Evolutionary conservation across 2,888 invertebrate genomes (phyloP).

Genomic region (Eurytoma californica): DNA sequence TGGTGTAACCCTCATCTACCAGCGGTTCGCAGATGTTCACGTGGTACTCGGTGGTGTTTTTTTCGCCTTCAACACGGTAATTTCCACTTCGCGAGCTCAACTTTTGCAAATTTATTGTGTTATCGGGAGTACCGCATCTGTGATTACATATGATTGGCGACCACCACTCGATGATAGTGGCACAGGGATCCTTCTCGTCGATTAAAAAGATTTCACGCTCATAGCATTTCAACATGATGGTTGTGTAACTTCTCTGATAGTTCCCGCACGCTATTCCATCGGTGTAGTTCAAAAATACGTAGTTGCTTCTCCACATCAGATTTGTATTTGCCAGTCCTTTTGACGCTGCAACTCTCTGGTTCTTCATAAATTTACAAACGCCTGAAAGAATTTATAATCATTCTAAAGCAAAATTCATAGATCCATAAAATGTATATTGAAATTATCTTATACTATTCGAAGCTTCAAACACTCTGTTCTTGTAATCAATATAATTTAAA

Average conservation of each 20-base stretch:
- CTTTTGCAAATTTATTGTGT: constrained; percentile 24
- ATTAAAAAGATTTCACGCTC: constrained; percentile 47
- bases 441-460: too few species aligned
- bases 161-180: neutral
- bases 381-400: neutral
- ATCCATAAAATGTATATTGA: too few species aligned
- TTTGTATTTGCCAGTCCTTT: constrained; percentile 65
- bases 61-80: neutral
- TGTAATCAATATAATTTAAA: too few species aligned
- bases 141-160: constrained; percentile 4
- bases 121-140: neutral
- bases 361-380: neutral
- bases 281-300: constrained; percentile 70
- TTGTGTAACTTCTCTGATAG: constrained; percentile 60
- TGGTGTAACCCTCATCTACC: neutral
- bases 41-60: neutral
- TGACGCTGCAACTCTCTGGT: too few species aligned
- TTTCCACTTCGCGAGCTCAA: neutral
- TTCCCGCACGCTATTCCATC: constrained; percentile 64
- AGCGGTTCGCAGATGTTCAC: constrained; percentile 21
- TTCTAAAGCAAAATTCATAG: too few species aligned
- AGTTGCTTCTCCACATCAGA: constrained; percentile 65
- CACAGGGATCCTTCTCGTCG: constrained; percentile 13
- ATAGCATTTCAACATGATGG: constrained; percentile 66
- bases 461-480: too few species aligned